These are phyloP conservation scores for Oryctolagus cuniculus DNA, from an alignment of 2,113 vertebrate genomes.

Conservation along the genomic window mOryCun1.1 NC_091434.1:125145501-125146000, in stretches of 20 bases:
- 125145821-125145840: neutral
- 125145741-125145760: neutral
- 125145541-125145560: neutral
- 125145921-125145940: neutral
- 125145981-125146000: neutral
- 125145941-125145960: neutral
- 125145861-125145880: neutral
- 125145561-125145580: neutral
- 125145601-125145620: neutral
- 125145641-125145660: neutral
- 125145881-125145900: neutral
- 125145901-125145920: neutral
- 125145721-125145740: neutral
- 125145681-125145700: neutral
- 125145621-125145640: rapidly evolving
- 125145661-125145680: neutral
- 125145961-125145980: neutral
- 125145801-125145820: neutral
- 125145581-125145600: neutral
- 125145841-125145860: neutral
- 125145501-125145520: no score
- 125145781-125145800: neutral
- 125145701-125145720: neutral
- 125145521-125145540: neutral
- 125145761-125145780: neutral